Conservation (phyloP, 2,797 vertebrate species). For the Sylvilagus floridanus region DNA sequence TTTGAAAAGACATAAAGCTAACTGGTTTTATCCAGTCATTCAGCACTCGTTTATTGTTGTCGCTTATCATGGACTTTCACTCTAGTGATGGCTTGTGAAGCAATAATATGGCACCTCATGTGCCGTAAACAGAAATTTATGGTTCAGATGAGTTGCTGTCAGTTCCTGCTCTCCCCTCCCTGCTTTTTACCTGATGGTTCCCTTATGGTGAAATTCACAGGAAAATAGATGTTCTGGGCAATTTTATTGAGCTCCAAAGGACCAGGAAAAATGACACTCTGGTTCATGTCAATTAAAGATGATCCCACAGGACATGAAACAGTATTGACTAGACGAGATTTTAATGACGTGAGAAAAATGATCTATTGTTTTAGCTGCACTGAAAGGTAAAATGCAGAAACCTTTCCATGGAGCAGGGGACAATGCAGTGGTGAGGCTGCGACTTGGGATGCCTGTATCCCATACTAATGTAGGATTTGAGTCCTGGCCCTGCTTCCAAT, state of each 20-base stretch:
- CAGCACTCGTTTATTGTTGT: slow-evolving; percentile 33
- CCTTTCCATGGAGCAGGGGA: too few species aligned
- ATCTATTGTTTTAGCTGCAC: neutral
- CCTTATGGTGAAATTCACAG: slow-evolving; percentile 27
- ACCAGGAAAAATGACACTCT: slow-evolving; percentile 51
- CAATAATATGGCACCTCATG: neutral
- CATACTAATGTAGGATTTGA: too few species aligned
- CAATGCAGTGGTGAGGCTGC: too few species aligned
- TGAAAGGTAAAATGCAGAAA: neutral
- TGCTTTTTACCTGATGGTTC: slow-evolving; percentile 21
- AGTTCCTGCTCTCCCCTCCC: neutral
- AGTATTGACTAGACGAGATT: slow-evolving; percentile 47
- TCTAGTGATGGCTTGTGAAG: slow-evolving; percentile 25
- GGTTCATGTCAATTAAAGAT: slow-evolving; percentile 46
- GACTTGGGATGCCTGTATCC: too few species aligned
- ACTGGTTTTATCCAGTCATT: neutral
- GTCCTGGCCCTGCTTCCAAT: too few species aligned
- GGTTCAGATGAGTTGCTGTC: slow-evolving; percentile 38
- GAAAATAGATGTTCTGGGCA: slow-evolving; percentile 29
- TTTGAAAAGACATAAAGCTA: slow-evolving; percentile 56
- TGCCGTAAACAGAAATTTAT: slow-evolving; percentile 49
- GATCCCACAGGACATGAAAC: neutral
- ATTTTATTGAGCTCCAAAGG: slow-evolving; percentile 59
- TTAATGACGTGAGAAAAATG: slow-evolving; percentile 43
- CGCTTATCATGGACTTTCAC: slow-evolving; percentile 43